phyloP scores from a whole-genome alignment of 2,113 vertebrate species.

The Pelecanus crispus region DNA sequence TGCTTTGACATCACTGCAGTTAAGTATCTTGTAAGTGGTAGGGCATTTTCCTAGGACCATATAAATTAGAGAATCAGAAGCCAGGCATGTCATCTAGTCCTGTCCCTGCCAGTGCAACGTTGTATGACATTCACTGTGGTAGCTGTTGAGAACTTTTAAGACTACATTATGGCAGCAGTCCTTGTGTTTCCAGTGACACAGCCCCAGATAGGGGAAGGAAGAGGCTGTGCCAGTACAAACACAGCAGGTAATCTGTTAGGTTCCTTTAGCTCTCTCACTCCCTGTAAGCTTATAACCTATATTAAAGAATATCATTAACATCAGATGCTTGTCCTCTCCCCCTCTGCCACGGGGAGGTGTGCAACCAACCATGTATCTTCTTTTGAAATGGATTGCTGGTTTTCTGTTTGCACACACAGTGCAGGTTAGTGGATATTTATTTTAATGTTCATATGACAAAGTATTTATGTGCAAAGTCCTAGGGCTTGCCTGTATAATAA shows the following conservation, averaged over 20 bases:
- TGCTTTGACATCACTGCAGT: not conserved
- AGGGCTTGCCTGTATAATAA: not conserved
- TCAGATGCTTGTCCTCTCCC: not conserved
- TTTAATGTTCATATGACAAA: not conserved
- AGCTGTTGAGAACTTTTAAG: not conserved
- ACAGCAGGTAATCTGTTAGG: not conserved
- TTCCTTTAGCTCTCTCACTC: not conserved
- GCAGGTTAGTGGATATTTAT: not conserved
- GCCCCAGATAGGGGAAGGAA: not conserved
- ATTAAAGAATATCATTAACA: not conserved
- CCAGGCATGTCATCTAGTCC: not conserved
- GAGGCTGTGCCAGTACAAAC: not conserved
- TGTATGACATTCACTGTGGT: not conserved
- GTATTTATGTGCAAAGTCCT: not conserved
- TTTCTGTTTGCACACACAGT: not conserved
- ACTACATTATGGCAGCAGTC: not conserved
- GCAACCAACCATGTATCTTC: accelerated
- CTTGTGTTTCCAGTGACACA: not conserved
- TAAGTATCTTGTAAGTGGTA: not conserved
- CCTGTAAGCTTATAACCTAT: not conserved
- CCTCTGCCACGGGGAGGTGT: not conserved
- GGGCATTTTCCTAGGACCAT: not conserved
- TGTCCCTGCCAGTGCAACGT: accelerated
- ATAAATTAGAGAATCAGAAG: not conserved
- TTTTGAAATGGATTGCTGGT: not conserved